These are phyloP conservation scores for Drosophila bocki DNA, from an alignment of 1,140 invertebrate species.

Conservation along the genomic window DNA sequence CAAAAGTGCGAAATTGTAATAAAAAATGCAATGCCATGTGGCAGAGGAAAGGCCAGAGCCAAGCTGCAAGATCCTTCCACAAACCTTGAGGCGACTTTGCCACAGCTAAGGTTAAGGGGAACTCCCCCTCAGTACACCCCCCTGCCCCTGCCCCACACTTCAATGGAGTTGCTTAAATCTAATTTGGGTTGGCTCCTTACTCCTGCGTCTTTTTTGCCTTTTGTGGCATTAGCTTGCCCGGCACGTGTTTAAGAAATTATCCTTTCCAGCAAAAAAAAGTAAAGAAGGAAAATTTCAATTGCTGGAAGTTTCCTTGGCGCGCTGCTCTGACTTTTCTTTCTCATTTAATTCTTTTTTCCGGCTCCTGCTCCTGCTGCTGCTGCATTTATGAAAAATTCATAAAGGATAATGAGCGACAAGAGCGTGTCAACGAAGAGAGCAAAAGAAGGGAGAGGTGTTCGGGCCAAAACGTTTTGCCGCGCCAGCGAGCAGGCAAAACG, in stretches of 20 bases:
- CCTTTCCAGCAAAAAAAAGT: constrained; percentile 33
- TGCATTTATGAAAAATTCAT: constrained; percentile 83
- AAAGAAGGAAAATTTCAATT: constrained; percentile 62
- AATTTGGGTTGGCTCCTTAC: constrained; percentile 56
- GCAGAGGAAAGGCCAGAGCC: constrained; percentile 11
- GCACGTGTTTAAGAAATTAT: constrained; percentile 77
- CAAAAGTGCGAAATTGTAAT: constrained; percentile 70
- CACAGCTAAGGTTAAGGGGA: constrained; percentile 65
- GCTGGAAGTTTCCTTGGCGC: constrained; percentile 48
- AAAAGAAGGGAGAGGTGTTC: neutral
- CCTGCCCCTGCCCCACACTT: constrained; percentile 44
- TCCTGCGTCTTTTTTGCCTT: constrained; percentile 34
- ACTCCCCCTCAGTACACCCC: neutral
- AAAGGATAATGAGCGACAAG: constrained; percentile 82
- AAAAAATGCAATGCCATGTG: constrained; percentile 71
- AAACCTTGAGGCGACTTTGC: constrained; percentile 51
- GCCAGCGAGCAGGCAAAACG: constrained; percentile 75
- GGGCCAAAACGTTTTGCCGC: constrained; percentile 69
- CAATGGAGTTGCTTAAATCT: constrained; percentile 73
- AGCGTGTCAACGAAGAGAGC: constrained; percentile 66
- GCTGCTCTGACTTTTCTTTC: constrained; percentile 3
- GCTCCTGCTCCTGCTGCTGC: constrained; percentile 11
- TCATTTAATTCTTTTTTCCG: constrained; percentile 17
- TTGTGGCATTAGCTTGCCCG: constrained; percentile 70
- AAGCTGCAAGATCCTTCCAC: constrained; percentile 10